Conservation (phyloP, 2,113 vertebrate species). For the Motacilla alba region DNA sequence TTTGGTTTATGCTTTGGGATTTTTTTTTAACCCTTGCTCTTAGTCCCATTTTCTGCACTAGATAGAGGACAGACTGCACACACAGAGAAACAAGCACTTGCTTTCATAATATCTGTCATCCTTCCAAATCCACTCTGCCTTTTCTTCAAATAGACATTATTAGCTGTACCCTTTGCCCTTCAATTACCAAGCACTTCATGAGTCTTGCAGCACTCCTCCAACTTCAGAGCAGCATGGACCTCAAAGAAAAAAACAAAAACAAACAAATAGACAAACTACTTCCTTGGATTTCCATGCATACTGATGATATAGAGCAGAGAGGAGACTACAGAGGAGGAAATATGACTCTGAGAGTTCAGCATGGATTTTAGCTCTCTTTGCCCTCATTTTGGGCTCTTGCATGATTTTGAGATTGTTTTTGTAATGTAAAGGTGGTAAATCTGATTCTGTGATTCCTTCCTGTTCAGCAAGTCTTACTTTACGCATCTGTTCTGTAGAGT, state of each 20-base stretch:
- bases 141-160: neutral
- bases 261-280: neutral
- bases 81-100: neutral
- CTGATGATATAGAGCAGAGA: neutral
- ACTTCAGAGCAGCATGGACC: neutral
- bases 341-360: neutral
- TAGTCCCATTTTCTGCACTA: neutral
- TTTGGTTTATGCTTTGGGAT: neutral
- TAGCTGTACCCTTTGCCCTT: neutral
- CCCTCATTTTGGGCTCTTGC: neutral
- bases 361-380: neutral
- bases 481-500: neutral
- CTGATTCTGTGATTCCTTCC: neutral
- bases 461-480: neutral
- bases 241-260: neutral
- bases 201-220: neutral
- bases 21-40: neutral
- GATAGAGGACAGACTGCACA: neutral
- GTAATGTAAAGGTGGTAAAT: neutral
- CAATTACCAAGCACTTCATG: neutral
- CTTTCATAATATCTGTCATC: neutral
- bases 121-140: neutral
- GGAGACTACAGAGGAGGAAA: neutral
- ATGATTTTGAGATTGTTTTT: neutral
- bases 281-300: neutral